Base-by-base conservation (phyloP, 2,113 vertebrate genomes). In the Xiphophorus hellerii region DNA sequence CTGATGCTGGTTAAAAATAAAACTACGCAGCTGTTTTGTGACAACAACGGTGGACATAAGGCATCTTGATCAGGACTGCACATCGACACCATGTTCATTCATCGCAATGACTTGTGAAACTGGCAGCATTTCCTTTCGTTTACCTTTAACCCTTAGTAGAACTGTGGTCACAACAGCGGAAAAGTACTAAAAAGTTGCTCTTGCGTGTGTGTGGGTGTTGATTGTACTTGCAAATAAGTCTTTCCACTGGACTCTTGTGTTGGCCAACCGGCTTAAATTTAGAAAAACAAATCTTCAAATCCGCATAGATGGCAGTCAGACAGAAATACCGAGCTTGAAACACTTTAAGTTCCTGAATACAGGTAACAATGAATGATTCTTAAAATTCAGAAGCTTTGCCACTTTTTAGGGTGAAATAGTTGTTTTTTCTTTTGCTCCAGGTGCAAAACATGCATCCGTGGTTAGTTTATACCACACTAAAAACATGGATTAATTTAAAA, bases 1-100 rank as follows among this genome's bases (percentile, higher is more conserved):
- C 71, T 63, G 65, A 68, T 73, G 3, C 31, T 13, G 30, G n/a
- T 28, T 35, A 78, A 35, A 17, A 20, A 48, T 6, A 48, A 67
- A 48, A 8, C 35, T 25, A 14, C 37, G 35, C 22, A 39, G 51
- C 10, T n/a, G 22, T n/a, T 58, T 58, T 58, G 2, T n/a, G 8
- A 58, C 51, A 54, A 10, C 6, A n/a, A 25, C 5, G 25, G 4
- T 3, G 22, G 22, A 54, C 20, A 58, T 10, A 7, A 20, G 2
- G 20, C 51, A 58, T 58, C 22, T 9, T n/a, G 51, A 48, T 1
- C 15, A 17, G 44, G 44, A 5, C 44, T 20, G 15, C 17, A 22
- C 51, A 58, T 58, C 51, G 11, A 54, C 51, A 54, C 20, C 22
- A 25, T 7, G 22, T 5, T 25, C 25, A 54, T 25, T 54, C 51